These are phyloP conservation scores for Lacanobia oleracea DNA, from an alignment of 2,888 invertebrate genomes.

Conservation along the genomic window DNA sequence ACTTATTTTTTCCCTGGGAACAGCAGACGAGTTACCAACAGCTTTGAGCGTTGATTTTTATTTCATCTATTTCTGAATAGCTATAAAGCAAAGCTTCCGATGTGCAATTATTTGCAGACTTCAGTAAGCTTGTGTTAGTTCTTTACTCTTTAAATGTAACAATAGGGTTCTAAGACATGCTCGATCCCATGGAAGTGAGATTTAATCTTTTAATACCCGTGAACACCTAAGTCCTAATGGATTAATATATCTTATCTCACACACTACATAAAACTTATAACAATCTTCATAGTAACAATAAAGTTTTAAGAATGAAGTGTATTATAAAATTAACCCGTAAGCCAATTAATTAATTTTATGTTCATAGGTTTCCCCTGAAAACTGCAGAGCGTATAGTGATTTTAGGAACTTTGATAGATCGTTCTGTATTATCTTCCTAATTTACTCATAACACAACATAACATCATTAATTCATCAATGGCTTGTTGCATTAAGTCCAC, in stretches of 20 bases:
- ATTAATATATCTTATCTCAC: background rate
- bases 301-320: background rate
- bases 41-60: background rate
- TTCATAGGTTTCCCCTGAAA: conserved; percentile 3
- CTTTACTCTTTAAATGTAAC: background rate
- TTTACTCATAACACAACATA: background rate
- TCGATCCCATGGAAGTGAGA: background rate
- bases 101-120: conserved; percentile 1
- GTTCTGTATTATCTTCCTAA: background rate
- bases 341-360: background rate
- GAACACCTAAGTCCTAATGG: background rate
- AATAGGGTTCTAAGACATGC: background rate
- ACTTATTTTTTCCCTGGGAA: too few relatives aligned
- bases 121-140: background rate
- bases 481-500: too few relatives aligned
- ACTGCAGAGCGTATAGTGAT: background rate
- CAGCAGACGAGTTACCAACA: too few relatives aligned
- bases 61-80: background rate
- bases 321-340: background rate
- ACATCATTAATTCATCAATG: too few relatives aligned
- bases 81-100: background rate
- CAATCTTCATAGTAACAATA: background rate
- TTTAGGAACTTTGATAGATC: background rate
- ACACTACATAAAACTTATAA: background rate
- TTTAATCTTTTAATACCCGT: background rate